Evolutionary conservation across 2,113 vertebrate species (phyloP).

Genomic region (Dendrocopos noguchii): DNA sequence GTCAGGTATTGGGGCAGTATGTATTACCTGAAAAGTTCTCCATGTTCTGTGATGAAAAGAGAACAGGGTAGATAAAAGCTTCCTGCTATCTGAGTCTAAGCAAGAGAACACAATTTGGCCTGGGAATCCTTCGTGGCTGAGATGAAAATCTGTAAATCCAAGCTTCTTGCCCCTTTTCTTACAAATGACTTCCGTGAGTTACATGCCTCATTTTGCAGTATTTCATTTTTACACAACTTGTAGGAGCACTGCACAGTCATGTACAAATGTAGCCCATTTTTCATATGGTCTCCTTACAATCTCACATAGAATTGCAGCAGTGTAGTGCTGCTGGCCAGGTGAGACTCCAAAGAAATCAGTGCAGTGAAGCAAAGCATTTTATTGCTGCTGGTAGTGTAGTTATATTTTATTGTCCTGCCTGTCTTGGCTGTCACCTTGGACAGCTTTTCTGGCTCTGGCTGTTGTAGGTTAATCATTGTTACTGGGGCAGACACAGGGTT

Average conservation of each 20-base stretch:
- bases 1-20: not conserved
- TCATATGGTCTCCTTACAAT: not conserved
- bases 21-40: not conserved
- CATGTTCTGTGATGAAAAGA: not conserved
- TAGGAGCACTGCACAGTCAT: not conserved
- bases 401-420: constrained; percentile 37
- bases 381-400: not conserved
- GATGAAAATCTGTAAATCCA: not conserved
- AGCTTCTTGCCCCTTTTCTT: not conserved
- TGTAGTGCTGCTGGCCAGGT: not conserved
- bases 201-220: not conserved
- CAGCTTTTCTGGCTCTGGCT: constrained; percentile 31
- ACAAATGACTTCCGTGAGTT: not conserved
- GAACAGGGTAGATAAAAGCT: not conserved
- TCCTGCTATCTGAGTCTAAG: not conserved
- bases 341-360: constrained; percentile 14
- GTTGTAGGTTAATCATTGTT: constrained; percentile 10
- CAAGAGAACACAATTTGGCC: not conserved
- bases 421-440: not conserved
- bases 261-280: not conserved
- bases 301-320: not conserved
- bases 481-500: not conserved
- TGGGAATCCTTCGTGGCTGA: not conserved
- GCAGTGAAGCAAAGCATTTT: not conserved
- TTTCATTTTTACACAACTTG: not conserved